Conservation (phyloP, 2,888 invertebrate species). For the Archips crataeganus region DNA sequence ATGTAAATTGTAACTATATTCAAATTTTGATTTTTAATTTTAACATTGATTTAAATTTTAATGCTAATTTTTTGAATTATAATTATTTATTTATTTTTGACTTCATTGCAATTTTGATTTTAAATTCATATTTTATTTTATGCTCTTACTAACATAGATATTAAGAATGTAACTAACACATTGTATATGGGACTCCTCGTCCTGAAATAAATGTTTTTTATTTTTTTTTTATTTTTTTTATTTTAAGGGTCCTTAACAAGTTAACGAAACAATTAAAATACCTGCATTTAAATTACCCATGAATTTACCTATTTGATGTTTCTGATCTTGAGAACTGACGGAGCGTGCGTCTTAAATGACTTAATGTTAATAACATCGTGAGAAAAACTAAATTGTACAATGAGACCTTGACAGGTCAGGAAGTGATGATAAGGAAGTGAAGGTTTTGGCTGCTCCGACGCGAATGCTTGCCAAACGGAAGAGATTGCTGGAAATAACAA, state of each 20-base stretch:
- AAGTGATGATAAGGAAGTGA: not conserved
- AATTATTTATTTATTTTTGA: too few species aligned
- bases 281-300: constrained; percentile 1
- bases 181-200: too few species aligned
- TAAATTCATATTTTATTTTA: too few species aligned
- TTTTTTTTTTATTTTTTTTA: too few species aligned
- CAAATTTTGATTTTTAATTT: too few species aligned
- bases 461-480: constrained; percentile 4
- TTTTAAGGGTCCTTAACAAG: not conserved
- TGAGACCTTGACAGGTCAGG: constrained; percentile 13
- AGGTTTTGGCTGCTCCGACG: not conserved
- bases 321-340: constrained; percentile 32
- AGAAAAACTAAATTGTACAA: constrained; percentile 5
- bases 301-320: constrained; percentile 10
- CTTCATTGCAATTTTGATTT: too few species aligned
- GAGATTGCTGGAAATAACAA: not conserved
- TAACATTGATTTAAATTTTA: too few species aligned
- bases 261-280: constrained; percentile 10
- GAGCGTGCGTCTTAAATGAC: constrained; percentile 2
- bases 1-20: too few species aligned
- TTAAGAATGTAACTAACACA: too few species aligned
- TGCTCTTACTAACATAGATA: too few species aligned
- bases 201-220: too few species aligned
- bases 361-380: constrained; percentile 22
- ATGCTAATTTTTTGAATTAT: too few species aligned